Percentiles rank a stretch among this genome's conserved stretches.
Evolutionary conservation across 2,797 vertebrate genomes (phyloP).

Genomic region (Cuniculus paca): DNA sequence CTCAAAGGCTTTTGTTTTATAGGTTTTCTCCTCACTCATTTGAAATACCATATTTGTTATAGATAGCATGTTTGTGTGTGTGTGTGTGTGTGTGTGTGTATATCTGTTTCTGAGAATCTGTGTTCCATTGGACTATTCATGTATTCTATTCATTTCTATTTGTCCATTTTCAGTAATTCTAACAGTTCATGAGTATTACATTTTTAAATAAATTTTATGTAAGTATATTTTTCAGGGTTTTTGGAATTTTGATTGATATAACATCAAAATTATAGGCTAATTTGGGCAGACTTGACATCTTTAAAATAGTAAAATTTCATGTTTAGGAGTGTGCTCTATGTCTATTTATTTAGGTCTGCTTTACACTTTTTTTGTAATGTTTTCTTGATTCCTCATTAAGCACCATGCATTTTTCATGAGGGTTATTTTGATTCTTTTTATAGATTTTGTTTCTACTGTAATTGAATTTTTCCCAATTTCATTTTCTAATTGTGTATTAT

Average conservation of each 20-base stretch:
- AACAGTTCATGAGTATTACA: not conserved
- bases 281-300: not conserved
- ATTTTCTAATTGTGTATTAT: not conserved
- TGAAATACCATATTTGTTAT: not conserved
- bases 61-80: too few species aligned
- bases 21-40: not conserved
- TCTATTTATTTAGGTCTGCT: not conserved
- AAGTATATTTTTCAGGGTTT: not conserved
- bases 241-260: not conserved
- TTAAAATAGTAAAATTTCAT: not conserved
- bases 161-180: not conserved
- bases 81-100: not conserved
- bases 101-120: not conserved
- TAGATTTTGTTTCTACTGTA: not conserved
- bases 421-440: not conserved
- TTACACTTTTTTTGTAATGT: not conserved
- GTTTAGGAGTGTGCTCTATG: not conserved
- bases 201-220: not conserved
- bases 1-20: not conserved
- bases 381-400: not conserved
- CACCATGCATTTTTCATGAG: not conserved
- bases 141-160: not conserved
- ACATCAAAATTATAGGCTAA: not conserved
- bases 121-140: not conserved
- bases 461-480: not conserved